These are phyloP conservation scores for Micromesistius poutassou DNA, from an alignment of 2,797 vertebrate species.

Conservation along the genomic window DNA sequence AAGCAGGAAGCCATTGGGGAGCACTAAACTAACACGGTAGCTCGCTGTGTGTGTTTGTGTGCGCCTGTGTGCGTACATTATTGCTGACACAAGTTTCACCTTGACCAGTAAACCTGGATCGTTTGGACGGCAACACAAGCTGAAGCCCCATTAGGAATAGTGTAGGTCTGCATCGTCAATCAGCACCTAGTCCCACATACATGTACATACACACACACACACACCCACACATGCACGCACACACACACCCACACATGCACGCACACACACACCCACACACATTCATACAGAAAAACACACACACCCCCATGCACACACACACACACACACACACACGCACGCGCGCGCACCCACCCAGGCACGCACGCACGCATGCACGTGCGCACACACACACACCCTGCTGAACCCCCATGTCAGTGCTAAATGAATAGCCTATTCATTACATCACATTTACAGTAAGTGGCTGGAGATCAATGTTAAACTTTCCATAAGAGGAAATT, in stretches of 20 bases:
- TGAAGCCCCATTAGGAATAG: background rate
- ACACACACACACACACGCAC: conserved; percentile 2
- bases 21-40: conserved; percentile 4
- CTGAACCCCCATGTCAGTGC: conserved; percentile 24
- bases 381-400: background rate
- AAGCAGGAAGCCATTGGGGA: background rate
- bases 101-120: background rate
- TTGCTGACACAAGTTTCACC: conserved; percentile 7
- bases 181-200: conserved; percentile 1
- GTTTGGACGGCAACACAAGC: background rate
- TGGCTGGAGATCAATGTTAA: conserved; percentile 53
- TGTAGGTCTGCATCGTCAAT: conserved; percentile 2
- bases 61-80: background rate
- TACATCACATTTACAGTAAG: conserved; percentile 55
- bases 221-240: background rate
- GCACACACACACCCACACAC: background rate
- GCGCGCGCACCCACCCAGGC: background rate
- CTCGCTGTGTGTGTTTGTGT: background rate
- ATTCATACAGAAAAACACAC: background rate
- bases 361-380: background rate
- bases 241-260: background rate
- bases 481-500: conserved; percentile 52
- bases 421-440: conserved; percentile 57
- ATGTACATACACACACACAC: background rate
- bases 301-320: background rate